Evolutionary conservation across 1,140 invertebrate genomes (phyloP).

Genomic region (Telenomus remus): DNA sequence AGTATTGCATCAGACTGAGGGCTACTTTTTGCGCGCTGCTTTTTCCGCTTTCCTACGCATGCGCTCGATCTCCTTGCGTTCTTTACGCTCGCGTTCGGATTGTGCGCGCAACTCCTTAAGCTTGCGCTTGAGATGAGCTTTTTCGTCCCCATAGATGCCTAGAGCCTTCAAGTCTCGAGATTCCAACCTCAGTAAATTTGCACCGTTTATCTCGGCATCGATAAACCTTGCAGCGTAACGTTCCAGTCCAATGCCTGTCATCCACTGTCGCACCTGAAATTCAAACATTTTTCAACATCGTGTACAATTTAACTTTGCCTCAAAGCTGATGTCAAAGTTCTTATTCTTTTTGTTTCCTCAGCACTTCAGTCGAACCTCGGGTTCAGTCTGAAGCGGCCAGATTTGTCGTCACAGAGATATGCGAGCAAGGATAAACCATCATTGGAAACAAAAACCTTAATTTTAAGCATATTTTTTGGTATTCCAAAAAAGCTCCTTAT

Average conservation of each 20-base stretch:
- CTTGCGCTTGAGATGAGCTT: constrained; percentile 88
- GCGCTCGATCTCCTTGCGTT: constrained; percentile 86
- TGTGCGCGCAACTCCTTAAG: constrained; percentile 89
- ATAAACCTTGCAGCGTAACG: constrained; percentile 89
- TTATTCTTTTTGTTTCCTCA: constrained; percentile 64
- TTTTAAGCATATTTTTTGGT: too few relatives aligned
- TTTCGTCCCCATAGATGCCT: constrained; percentile 87
- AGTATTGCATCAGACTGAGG: constrained; percentile 42
- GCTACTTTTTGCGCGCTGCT: constrained; percentile 80
- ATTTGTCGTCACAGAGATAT: constrained; percentile 65
- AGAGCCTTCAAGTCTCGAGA: constrained; percentile 91
- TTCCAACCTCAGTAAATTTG: constrained; percentile 86
- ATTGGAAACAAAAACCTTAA: neutral
- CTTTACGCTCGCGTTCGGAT: constrained; percentile 87
- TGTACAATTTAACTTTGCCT: too few relatives aligned
- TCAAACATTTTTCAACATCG: neutral
- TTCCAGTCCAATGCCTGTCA: constrained; percentile 87
- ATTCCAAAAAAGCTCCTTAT: too few relatives aligned
- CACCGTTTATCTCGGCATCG: constrained; percentile 89
- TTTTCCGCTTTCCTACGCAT: constrained; percentile 87
- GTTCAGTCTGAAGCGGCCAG: constrained; percentile 60
- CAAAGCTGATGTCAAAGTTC: too few relatives aligned
- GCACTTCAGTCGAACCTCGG: constrained; percentile 64
- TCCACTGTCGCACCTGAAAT: constrained; percentile 73
- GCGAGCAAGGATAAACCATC: constrained; percentile 62